Conservation (phyloP, 1,140 invertebrate genomes). For the Tetragonula clypearis region DNA sequence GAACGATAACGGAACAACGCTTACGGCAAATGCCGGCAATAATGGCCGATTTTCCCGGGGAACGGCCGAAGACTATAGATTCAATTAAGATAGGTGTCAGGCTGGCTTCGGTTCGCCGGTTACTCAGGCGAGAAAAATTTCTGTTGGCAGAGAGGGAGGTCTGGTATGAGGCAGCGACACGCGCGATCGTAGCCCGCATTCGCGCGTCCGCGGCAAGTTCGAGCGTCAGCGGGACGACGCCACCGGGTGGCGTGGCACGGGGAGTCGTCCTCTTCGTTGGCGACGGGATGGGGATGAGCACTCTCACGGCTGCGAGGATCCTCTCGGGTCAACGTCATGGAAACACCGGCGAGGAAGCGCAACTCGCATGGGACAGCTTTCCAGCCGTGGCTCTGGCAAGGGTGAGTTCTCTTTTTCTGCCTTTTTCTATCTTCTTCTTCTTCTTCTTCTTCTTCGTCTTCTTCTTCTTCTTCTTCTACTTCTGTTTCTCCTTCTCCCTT, state of each 20-base stretch:
- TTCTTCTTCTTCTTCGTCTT: too few species aligned
- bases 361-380: slow-evolving; percentile 88
- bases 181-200: slow-evolving; percentile 70
- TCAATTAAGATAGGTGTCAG: slow-evolving; percentile 46
- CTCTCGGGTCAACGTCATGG: slow-evolving; percentile 83
- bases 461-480: too few species aligned
- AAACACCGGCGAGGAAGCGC: slow-evolving; percentile 85
- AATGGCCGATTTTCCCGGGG: slow-evolving; percentile 16
- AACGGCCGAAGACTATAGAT: slow-evolving; percentile 40
- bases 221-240: slow-evolving; percentile 63
- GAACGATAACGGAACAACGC: slow-evolving; percentile 39
- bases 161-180: slow-evolving; percentile 73
- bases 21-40: slow-evolving; percentile 28
- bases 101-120: background rate
- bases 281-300: slow-evolving; percentile 91
- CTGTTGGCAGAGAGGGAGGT: slow-evolving; percentile 69
- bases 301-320: slow-evolving; percentile 89
- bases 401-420: slow-evolving; percentile 80
- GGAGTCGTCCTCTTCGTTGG: slow-evolving; percentile 90
- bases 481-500: too few species aligned
- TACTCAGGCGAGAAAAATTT: slow-evolving; percentile 43
- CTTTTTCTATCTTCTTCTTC: slow-evolving; percentile 13
- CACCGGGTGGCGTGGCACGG: slow-evolving; percentile 66
- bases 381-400: slow-evolving; percentile 87
- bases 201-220: slow-evolving; percentile 62